Base-by-base conservation (phyloP, 2,797 vertebrate species). In the Numenius phaeopus region DNA sequence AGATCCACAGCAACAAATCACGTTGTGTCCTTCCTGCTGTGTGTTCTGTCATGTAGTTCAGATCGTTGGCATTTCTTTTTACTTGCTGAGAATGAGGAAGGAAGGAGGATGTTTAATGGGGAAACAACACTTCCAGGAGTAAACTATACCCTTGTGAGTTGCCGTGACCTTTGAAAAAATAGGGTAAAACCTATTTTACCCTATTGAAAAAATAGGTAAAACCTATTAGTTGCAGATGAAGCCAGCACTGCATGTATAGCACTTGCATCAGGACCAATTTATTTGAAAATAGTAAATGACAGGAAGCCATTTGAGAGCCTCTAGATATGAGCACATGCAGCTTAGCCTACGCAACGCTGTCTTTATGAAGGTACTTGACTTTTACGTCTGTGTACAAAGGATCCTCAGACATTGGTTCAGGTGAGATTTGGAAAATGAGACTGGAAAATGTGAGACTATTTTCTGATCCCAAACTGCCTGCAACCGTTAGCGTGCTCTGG, bases 91-190 rank as follows among this genome's bases (percentile, higher is more conserved):
- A 88, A 50, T 23, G 55, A 83, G 91, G 80, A 91, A 93, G 91
- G 91, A 94, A 86, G 57, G 79, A 83, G 71, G 52, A 57, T 78
- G 29, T 85, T 93, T 75, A 50, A 67, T 23, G 67, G 64, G 65
- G 65, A 89, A 90, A 83, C 15, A 54, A 24, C 40, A 39, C 5
- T 75, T 84, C 42, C 69, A 58, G 42, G 78, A 87, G 59, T 67
- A 73, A 91, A 50, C 1, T 0, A 61, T 61, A 65, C 54, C 27
- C 61, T 80, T 1, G 4, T 58, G 67, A 80, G 64, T 62, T 79
- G 57, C 59, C 3, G 2, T 46, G 83, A 87, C 47, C 26, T 84
- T 93, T 89, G 64, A 65, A 91, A 91, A 93, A 92, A n/a, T 3
- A 72, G 18, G 1, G 61, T 19, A 46, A 77, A 83, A 47, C 14